A percentile compares a stretch with the other conserved stretches of the same genome.
These are phyloP conservation scores for Melanaphis sacchari DNA, from an alignment of 1,140 invertebrate species.

Conservation along the genomic window DNA sequence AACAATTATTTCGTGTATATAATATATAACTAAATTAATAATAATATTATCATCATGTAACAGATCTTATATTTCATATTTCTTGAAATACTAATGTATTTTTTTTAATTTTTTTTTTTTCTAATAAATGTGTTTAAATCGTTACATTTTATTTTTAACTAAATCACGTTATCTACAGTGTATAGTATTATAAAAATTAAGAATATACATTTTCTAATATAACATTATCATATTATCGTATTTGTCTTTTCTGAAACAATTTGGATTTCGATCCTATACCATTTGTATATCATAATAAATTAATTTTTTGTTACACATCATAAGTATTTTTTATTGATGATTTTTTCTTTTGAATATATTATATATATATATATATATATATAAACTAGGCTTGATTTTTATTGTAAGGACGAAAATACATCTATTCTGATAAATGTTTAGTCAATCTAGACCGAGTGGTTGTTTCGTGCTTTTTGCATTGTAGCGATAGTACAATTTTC, in stretches of 20 bases:
- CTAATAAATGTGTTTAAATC: not conserved
- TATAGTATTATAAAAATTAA: too few relatives aligned
- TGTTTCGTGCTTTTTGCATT: constrained; percentile 20
- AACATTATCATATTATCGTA: too few relatives aligned
- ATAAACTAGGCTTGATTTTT: not conserved
- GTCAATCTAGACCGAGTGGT: not conserved
- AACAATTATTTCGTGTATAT: not conserved
- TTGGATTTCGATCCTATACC: not conserved
- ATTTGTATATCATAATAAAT: not conserved
- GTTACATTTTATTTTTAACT: not conserved
- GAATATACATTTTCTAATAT: too few relatives aligned
- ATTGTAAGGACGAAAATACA: not conserved
- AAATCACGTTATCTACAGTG: not conserved
- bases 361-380: not conserved
- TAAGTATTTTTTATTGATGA: not conserved
- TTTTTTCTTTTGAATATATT: not conserved
- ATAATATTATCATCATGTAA: not conserved
- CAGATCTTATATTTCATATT: too few relatives aligned
- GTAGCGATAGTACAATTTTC: not conserved
- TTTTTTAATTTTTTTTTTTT: too few relatives aligned
- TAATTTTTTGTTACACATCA: not conserved
- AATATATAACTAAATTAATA: too few relatives aligned
- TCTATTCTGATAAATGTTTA: not conserved
- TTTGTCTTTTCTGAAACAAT: not conserved
- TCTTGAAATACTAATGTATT: not conserved